Evolutionary conservation across 2,113 vertebrate genomes (phyloP).

Genomic region (Prinia subflava): DNA sequence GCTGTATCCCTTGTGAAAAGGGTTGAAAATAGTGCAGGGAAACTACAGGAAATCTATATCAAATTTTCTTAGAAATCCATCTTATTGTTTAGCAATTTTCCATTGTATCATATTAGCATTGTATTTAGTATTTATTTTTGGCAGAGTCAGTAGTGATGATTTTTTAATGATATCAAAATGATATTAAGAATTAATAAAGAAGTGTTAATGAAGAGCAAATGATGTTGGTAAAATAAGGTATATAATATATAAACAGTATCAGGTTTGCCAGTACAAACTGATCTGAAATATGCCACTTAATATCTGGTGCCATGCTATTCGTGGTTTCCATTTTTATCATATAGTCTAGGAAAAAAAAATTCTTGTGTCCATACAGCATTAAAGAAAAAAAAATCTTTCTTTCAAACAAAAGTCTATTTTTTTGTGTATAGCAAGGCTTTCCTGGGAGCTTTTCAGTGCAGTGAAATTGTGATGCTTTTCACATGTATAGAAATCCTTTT

Average conservation of each 20-base stretch:
- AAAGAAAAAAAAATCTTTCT: neutral
- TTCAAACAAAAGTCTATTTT: neutral
- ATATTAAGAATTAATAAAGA: neutral
- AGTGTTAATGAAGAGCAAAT: neutral
- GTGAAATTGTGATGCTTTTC: neutral
- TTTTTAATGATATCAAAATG: neutral
- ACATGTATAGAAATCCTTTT: neutral
- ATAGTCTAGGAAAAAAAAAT: neutral
- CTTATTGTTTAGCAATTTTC: slow-evolving; percentile 33
- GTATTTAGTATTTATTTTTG: neutral
- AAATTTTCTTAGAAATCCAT: slow-evolving; percentile 23
- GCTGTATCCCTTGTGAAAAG: slow-evolving; percentile 41
- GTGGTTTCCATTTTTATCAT: neutral
- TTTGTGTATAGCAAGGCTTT: neutral
- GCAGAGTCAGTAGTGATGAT: neutral
- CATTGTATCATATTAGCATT: neutral
- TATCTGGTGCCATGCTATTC: neutral
- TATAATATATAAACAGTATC: neutral
- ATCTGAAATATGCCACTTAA: neutral
- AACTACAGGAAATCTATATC: slow-evolving; percentile 41
- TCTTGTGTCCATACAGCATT: neutral
- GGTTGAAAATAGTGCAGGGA: slow-evolving; percentile 41
- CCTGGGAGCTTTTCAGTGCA: neutral
- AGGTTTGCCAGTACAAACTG: neutral
- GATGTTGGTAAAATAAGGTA: neutral